Evolutionary conservation across 2,797 vertebrate genomes (phyloP).

Genomic region (Xenopus petersii): DNA sequence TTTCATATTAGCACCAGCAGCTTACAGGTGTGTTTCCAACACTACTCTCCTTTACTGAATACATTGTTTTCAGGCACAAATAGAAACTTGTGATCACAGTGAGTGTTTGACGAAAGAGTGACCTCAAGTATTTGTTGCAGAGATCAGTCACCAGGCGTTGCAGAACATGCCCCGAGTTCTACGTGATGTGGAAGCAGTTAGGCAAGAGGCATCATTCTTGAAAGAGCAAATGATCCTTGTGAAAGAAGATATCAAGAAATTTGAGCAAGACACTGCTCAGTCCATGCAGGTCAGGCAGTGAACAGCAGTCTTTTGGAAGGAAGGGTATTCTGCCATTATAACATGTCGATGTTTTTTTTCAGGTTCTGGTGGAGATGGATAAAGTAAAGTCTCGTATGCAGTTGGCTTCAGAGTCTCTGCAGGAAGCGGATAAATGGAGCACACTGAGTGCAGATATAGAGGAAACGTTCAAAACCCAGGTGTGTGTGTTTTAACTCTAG

Average conservation of each 20-base stretch:
- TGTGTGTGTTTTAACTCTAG: conserved; percentile 43
- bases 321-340: too few species aligned
- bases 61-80: too few species aligned
- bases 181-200: conserved; percentile 87
- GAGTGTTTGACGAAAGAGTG: too few species aligned
- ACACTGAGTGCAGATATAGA: conserved; percentile 94
- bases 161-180: conserved; percentile 95
- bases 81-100: too few species aligned
- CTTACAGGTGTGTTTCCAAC: too few species aligned
- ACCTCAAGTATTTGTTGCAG: conserved; percentile 57
- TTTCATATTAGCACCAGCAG: too few species aligned
- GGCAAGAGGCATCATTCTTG: conserved; percentile 90
- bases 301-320: neutral
- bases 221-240: conserved; percentile 97
- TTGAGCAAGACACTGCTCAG: conserved; percentile 93
- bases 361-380: conserved; percentile 95
- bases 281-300: conserved; percentile 85
- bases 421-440: conserved; percentile 98
- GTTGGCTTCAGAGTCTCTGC: conserved; percentile 86
- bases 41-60: too few species aligned
- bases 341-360: neutral
- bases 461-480: conserved; percentile 96
- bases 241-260: conserved; percentile 93
- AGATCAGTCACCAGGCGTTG: conserved; percentile 90
- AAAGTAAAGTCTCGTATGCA: conserved; percentile 94